Conservation (phyloP, 2,797 vertebrate genomes). For the Crenichthys baileyi region DNA sequence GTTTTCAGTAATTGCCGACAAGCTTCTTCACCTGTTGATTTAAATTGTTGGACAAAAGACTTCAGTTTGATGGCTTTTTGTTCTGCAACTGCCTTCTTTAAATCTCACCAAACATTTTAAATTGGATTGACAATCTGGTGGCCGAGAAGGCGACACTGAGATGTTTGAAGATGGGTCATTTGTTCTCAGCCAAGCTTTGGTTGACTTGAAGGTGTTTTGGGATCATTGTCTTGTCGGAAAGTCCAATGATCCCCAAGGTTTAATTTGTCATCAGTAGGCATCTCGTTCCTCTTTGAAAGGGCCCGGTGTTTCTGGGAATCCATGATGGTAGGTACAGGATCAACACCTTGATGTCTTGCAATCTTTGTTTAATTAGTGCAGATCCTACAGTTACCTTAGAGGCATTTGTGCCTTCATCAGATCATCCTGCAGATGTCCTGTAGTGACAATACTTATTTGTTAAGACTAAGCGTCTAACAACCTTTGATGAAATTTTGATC, state of each 20-base stretch:
- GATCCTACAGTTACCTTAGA: background rate
- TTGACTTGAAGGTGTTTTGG: background rate
- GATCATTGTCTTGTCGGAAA: background rate
- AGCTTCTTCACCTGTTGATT: too few species aligned
- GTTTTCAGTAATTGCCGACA: too few species aligned
- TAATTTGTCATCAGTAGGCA: background rate
- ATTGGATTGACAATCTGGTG: background rate
- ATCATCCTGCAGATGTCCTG: too few species aligned
- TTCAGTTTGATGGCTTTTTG: too few species aligned
- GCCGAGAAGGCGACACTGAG: background rate
- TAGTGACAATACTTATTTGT: too few species aligned
- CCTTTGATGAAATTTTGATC: too few species aligned
- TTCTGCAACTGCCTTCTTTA: background rate
- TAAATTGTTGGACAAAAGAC: too few species aligned
- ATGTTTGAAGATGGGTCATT: background rate
- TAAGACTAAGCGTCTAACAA: too few species aligned
- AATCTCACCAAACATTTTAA: background rate
- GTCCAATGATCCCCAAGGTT: background rate
- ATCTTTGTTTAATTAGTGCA: background rate
- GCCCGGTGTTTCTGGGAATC: background rate
- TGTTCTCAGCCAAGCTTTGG: background rate
- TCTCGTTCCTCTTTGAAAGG: background rate
- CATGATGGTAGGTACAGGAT: background rate
- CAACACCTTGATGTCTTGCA: background rate
- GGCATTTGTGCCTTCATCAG: too few species aligned